Base-by-base conservation (phyloP, 2,113 vertebrate species). In the Eolophus roseicapilla region DNA sequence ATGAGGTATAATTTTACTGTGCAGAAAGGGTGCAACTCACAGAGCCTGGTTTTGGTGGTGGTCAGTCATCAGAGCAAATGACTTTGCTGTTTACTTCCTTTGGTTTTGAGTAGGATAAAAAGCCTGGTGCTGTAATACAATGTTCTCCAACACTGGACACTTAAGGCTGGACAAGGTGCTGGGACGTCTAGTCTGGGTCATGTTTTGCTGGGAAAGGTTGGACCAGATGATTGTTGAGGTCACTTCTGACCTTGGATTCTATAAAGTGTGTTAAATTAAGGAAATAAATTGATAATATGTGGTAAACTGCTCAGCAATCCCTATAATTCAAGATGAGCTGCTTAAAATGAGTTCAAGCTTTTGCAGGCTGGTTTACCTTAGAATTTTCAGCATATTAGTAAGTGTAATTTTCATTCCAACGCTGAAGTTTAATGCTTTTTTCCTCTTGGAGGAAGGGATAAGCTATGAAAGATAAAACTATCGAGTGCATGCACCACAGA, bases 21-120 rank as follows among this genome's bases (percentile, higher is more conserved):
- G 24, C 7, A 4, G 25, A 16, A 27, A 7, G 31, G 31, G 3
- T 16, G 10, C 3, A 1, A 12, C 39, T 3, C 0, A 19, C 46
- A 5, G n/a, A 2, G 14, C 18, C 44, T 2, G 3, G 13, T 8
- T 21, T n/a, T 1, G 1, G 15, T 14, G 23, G 10, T 8, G 25
- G 49, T 19, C 5, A 3, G 18, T 6, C 13, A 31, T 9, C 2
- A 2, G 5, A 59, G n/a, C 13, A 21, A 35, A 27, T 17, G 14
- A 5, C 27, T 67, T 39, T 2, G 17, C 50, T 65, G 7, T 7
- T 50, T 7, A 29, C 49, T 39, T 67, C 14, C 20, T 46, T 53
- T 13, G 10, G 5, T 52, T 85, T 13, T 20, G 33, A 43, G 17
- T 55, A 11, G 18, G 33, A 16, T 59, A 18, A 35, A 14, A 75